These are phyloP conservation scores for Temnopleurus reevesii DNA, from an alignment of 53 echinoderm and acorn worm species.

Conservation along the genomic window DNA sequence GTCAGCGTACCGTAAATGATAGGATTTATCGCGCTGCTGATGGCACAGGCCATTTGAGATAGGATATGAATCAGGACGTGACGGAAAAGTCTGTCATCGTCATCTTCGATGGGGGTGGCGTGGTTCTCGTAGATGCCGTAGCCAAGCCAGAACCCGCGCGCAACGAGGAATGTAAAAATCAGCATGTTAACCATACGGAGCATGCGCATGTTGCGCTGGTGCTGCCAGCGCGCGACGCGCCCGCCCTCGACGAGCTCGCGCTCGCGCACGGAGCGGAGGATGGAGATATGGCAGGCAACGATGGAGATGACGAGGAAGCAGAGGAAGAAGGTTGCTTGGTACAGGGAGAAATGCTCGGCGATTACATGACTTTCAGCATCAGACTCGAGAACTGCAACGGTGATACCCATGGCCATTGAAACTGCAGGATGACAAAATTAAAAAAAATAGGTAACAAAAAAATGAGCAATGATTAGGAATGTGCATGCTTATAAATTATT, in stretches of 20 bases:
- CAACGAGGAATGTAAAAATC: background rate
- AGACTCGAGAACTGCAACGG: conserved; percentile 12
- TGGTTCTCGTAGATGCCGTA: conserved; percentile 33
- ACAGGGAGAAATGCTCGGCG: conserved; percentile 35
- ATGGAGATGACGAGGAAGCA: conserved; percentile 10
- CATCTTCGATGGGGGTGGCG: background rate
- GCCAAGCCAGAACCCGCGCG: conserved; percentile 39
- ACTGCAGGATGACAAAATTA: background rate
- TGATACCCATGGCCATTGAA: background rate
- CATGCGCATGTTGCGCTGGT: conserved; percentile 51
- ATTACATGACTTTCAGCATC: background rate
- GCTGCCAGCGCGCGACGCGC: conserved; percentile 54
- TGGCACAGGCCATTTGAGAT: conserved; percentile 9
- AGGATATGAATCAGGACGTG: conserved; percentile 5
- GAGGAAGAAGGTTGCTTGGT: background rate
- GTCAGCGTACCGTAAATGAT: conserved; percentile 37
- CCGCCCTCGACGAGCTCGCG: conserved; percentile 33
- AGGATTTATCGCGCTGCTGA: conserved; percentile 44
- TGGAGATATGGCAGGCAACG: conserved; percentile 12
- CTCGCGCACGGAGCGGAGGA: conserved; percentile 39
- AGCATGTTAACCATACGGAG: conserved; percentile 40
- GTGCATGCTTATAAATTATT: too few species aligned
- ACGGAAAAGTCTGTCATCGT: background rate
- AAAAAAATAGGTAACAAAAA: too few species aligned
- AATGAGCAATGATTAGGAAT: too few species aligned